A percentile compares a stretch with the other conserved stretches of the same genome.
Evolutionary conservation across 2,888 invertebrate genomes (phyloP).

Genomic region (Chymomyza fuscimana): DNA sequence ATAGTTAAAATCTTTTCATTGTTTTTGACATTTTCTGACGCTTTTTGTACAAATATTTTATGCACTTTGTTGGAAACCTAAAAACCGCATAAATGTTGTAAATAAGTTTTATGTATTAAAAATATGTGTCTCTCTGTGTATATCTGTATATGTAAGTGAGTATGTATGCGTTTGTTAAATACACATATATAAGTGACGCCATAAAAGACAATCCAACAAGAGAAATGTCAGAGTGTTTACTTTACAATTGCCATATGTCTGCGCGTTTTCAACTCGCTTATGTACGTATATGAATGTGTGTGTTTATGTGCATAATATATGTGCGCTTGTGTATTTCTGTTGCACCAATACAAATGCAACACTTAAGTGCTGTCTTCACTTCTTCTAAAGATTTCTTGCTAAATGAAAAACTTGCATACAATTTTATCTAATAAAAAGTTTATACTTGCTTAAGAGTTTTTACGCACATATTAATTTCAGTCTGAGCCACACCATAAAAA

Average conservation of each 20-base stretch:
- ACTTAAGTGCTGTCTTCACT: neutral
- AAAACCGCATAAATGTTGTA: slow-evolving; percentile 7
- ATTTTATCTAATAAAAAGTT: too few species aligned
- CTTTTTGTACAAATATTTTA: slow-evolving; percentile 40
- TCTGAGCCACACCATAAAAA: too few species aligned
- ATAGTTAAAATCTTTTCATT: slow-evolving; percentile 19
- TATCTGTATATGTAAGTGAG: slow-evolving; percentile 5
- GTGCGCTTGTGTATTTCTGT: neutral
- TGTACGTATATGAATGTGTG: slow-evolving; percentile 1
- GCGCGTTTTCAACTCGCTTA: neutral
- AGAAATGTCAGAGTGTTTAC: neutral
- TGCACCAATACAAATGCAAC: too few species aligned
- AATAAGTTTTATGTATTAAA: neutral
- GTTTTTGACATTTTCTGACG: neutral
- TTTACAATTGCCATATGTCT: neutral
- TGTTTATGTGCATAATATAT: neutral
- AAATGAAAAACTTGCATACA: too few species aligned
- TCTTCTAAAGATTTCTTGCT: neutral
- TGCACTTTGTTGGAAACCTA: slow-evolving; percentile 35
- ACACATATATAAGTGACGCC: neutral
- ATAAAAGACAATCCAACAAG: neutral
- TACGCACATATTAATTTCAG: too few species aligned
- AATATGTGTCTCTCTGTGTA: slow-evolving; percentile 10
- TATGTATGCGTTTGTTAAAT: neutral
- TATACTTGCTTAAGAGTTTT: too few species aligned